phyloP scores from a whole-genome alignment of 2,797 vertebrate species.

The Smutsia gigantea region DNA sequence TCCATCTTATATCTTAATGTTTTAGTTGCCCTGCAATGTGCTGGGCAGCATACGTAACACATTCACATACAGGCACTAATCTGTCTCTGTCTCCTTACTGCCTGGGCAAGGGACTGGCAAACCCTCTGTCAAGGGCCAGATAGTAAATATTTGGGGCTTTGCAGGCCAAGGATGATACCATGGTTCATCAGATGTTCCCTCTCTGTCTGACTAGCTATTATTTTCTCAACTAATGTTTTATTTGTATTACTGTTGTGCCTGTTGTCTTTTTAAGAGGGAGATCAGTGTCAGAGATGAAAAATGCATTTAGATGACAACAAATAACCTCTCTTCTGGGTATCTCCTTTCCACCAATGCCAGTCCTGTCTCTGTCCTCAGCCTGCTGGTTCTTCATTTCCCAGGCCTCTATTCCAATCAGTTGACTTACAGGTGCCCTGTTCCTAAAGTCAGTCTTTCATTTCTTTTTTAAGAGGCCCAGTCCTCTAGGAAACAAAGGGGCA shows the following conservation, averaged over 20 bases:
- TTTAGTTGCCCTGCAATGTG: background rate
- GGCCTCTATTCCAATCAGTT: background rate
- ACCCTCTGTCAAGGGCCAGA: constrained; percentile 18
- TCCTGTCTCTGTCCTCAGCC: constrained; percentile 19
- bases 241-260: background rate
- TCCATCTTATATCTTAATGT: background rate
- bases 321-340: background rate
- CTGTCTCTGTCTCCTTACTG: background rate
- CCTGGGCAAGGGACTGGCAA: background rate
- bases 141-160: background rate
- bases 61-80: background rate
- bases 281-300: constrained; percentile 29
- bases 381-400: constrained; percentile 23
- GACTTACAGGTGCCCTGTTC: background rate
- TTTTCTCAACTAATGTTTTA: constrained; percentile 41
- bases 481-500: background rate
- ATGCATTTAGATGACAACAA: background rate
- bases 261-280: constrained; percentile 25
- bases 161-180: background rate
- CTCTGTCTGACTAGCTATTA: background rate
- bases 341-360: background rate
- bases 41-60: background rate
- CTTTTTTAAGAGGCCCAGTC: constrained; percentile 11
- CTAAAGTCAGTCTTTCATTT: background rate
- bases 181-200: background rate